Evolutionary conservation across 2,797 vertebrate species (phyloP).

Genomic region (Myotis planiceps): DNA sequence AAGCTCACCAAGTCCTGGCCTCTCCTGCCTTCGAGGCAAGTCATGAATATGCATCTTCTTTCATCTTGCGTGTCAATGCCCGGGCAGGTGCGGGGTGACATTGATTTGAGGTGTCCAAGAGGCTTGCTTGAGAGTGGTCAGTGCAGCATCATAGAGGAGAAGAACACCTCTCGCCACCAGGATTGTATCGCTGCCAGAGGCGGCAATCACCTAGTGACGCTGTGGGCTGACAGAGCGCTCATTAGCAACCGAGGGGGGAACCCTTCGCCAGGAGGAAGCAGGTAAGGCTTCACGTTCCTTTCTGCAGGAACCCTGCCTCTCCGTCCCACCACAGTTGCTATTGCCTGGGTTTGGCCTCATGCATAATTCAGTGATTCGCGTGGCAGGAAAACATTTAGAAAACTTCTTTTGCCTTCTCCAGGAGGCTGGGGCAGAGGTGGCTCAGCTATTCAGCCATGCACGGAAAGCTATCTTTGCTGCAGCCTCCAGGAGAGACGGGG

Average conservation of each 20-base stretch:
- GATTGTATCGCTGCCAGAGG: slow-evolving; percentile 76
- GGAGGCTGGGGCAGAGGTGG: slow-evolving; percentile 52
- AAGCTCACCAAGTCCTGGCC: background rate
- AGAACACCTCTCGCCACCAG: slow-evolving; percentile 79
- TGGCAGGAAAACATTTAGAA: slow-evolving; percentile 69
- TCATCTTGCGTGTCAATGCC: background rate
- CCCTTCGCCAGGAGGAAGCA: slow-evolving; percentile 66
- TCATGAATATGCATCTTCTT: slow-evolving; percentile 52
- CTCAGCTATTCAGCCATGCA: slow-evolving; percentile 44
- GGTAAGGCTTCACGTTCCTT: slow-evolving; percentile 75
- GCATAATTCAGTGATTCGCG: slow-evolving; percentile 78
- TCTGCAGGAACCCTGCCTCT: slow-evolving; percentile 65
- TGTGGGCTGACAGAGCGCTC: slow-evolving; percentile 77
- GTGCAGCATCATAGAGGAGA: slow-evolving; percentile 41
- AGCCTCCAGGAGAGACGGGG: background rate
- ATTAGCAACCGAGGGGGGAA: slow-evolving; percentile 76
- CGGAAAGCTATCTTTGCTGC: slow-evolving; percentile 56
- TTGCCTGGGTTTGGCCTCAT: slow-evolving; percentile 72
- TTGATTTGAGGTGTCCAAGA: slow-evolving; percentile 57
- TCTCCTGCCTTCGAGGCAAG: background rate
- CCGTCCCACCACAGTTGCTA: slow-evolving; percentile 76
- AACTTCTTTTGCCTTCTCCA: slow-evolving; percentile 72
- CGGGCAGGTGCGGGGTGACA: slow-evolving; percentile 54
- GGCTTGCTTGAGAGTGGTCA: slow-evolving; percentile 2
- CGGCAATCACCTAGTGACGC: slow-evolving; percentile 83